Evolutionary conservation across 2,888 invertebrate genomes (phyloP).

Genomic region (Cotesia congregata): DNA sequence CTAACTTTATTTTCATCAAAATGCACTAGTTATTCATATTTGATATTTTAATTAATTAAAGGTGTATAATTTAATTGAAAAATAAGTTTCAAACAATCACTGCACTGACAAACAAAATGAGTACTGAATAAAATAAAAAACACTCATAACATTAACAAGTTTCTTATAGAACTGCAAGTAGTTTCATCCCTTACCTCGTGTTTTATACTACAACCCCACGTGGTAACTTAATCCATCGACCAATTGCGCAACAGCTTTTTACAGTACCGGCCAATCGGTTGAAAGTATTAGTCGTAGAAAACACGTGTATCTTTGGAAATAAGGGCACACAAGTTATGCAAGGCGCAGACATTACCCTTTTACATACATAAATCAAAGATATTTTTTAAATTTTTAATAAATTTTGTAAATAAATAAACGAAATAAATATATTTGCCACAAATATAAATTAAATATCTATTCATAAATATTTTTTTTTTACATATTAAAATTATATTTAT

Average conservation of each 20-base stretch:
- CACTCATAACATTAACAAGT: slow-evolving; percentile 55
- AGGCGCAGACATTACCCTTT: slow-evolving; percentile 1
- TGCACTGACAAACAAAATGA: slow-evolving; percentile 22
- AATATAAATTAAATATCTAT: too few species aligned
- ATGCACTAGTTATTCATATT: not conserved
- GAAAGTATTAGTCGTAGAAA: slow-evolving; percentile 54
- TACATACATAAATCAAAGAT: not conserved
- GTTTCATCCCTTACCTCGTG: slow-evolving; percentile 62
- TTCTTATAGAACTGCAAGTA: slow-evolving; percentile 64
- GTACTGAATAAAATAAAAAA: slow-evolving; percentile 34
- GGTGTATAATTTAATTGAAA: not conserved
- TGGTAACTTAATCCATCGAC: slow-evolving; percentile 67
- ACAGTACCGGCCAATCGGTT: slow-evolving; percentile 56
- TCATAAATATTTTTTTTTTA: too few species aligned
- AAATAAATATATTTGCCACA: not conserved
- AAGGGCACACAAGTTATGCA: slow-evolving; percentile 62
- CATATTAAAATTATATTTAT: too few species aligned
- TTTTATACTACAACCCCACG: slow-evolving; percentile 69
- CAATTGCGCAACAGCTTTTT: slow-evolving; percentile 59
- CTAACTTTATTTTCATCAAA: too few species aligned
- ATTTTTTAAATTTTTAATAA: not conserved
- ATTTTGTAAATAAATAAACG: not conserved
- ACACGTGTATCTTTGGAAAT: slow-evolving; percentile 64
- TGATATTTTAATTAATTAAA: not conserved
- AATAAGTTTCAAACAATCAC: not conserved